Conservation (phyloP, 2,113 vertebrate species). For the Fulica atra region DNA sequence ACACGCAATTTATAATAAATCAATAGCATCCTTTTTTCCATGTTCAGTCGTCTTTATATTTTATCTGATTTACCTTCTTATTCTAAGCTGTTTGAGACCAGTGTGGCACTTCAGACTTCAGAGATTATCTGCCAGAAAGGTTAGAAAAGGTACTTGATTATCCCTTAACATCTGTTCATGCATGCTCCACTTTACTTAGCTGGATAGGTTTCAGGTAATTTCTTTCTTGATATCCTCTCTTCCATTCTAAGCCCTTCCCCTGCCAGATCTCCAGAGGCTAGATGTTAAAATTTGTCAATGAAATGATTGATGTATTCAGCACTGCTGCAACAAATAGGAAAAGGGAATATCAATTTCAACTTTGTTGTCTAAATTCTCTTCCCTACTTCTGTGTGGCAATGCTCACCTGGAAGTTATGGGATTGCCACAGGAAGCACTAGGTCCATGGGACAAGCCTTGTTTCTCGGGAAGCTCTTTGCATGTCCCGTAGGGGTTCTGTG, state of each 20-base stretch:
- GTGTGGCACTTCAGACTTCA: not conserved
- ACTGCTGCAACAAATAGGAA: not conserved
- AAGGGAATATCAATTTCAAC: not conserved
- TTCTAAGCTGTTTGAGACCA: not conserved
- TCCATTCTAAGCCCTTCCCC: not conserved
- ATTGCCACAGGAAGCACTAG: not conserved
- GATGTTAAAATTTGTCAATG: not conserved
- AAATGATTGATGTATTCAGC: not conserved
- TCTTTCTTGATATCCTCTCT: not conserved
- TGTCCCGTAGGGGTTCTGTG: not conserved
- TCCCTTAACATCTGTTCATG: not conserved
- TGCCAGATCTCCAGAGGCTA: not conserved
- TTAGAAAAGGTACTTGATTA: not conserved
- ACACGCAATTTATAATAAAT: not conserved
- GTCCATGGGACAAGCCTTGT: not conserved
- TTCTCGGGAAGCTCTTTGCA: not conserved
- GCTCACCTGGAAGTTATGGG: not conserved
- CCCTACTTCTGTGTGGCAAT: not conserved
- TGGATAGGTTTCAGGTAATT: not conserved
- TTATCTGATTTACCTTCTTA: not conserved
- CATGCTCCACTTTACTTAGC: not conserved
- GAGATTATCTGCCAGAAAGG: not conserved
- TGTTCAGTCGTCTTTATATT: not conserved
- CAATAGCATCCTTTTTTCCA: not conserved
- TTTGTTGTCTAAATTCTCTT: not conserved